Evolutionary conservation across 2,797 vertebrate genomes (phyloP).

Genomic region (Typhlichthys eigenmanni): DNA sequence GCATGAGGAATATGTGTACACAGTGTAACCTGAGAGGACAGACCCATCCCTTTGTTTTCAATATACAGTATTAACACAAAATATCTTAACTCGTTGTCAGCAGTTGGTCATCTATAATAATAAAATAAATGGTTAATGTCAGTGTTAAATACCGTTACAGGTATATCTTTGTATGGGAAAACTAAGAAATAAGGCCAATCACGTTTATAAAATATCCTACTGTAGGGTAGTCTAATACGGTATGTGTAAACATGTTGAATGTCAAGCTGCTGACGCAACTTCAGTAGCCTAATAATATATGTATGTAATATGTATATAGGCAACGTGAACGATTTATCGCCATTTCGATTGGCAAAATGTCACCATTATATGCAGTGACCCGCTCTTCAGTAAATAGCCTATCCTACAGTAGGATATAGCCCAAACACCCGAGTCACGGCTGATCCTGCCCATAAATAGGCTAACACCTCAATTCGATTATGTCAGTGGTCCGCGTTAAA

Average conservation of each 20-base stretch:
- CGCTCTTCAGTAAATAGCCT: slow-evolving; percentile 20
- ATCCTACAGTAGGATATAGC: background rate
- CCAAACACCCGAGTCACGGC: slow-evolving; percentile 30
- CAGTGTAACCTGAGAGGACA: slow-evolving; percentile 61
- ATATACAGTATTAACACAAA: slow-evolving; percentile 60
- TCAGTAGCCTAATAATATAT: slow-evolving; percentile 10
- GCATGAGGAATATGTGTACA: slow-evolving; percentile 13
- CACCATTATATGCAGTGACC: slow-evolving; percentile 6
- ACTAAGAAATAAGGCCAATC: slow-evolving; percentile 21
- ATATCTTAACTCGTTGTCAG: slow-evolving; percentile 28
- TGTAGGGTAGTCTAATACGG: slow-evolving; percentile 11
- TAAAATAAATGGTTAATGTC: slow-evolving; percentile 10
- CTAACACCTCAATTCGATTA: slow-evolving; percentile 31
- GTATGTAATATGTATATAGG: slow-evolving; percentile 19
- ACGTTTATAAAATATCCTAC: slow-evolving; percentile 61
- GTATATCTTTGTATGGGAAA: background rate
- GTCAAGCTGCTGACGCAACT: slow-evolving; percentile 11
- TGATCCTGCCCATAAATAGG: slow-evolving; percentile 44
- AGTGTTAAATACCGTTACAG: slow-evolving; percentile 1
- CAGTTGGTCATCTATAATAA: background rate
- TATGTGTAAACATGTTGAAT: slow-evolving; percentile 8
- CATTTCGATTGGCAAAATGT: slow-evolving; percentile 36
- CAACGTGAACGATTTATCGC: slow-evolving; percentile 13
- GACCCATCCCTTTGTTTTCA: slow-evolving; percentile 70
- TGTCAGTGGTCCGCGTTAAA: slow-evolving; percentile 4